Evolutionary conservation across 2,888 invertebrate species (phyloP).

Genomic region (Athalia rosae): DNA sequence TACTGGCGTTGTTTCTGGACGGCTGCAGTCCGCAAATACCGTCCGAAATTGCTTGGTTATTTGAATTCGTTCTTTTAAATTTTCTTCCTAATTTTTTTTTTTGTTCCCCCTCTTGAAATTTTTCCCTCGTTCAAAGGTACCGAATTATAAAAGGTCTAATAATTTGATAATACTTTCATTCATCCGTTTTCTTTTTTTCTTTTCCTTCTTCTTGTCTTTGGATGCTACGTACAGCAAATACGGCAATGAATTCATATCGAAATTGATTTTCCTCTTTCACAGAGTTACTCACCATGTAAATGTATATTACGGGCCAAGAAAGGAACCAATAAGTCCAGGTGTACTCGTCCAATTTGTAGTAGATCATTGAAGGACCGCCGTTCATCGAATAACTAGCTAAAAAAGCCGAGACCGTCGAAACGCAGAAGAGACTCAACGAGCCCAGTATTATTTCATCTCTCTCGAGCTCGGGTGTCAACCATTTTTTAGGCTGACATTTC

Average conservation of each 20-base stretch:
- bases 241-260: no score
- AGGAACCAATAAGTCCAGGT: conserved; percentile 81
- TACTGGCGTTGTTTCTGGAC: no score
- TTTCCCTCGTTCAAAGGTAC: no score
- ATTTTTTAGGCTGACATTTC: conserved; percentile 85
- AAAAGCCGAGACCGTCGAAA: conserved; percentile 77
- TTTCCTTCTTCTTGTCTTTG: no score
- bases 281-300: conserved; percentile 77
- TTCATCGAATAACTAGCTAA: conserved; percentile 82
- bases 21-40: no score
- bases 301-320: conserved; percentile 80
- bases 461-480: conserved; percentile 81
- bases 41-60: no score
- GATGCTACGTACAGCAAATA: no score
- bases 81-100: no score
- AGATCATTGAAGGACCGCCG: conserved; percentile 80
- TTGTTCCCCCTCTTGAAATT: no score
- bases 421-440: conserved; percentile 76
- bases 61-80: no score
- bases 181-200: not conserved
- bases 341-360: conserved; percentile 79
- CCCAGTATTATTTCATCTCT: conserved; percentile 82
- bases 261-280: no score
- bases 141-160: no score
- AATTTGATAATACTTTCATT: not conserved